Evolutionary conservation across 2,797 vertebrate genomes (phyloP), one percentile per base, ranked within the genome.

Genomic region (Sebastes baramenuke): DNA sequence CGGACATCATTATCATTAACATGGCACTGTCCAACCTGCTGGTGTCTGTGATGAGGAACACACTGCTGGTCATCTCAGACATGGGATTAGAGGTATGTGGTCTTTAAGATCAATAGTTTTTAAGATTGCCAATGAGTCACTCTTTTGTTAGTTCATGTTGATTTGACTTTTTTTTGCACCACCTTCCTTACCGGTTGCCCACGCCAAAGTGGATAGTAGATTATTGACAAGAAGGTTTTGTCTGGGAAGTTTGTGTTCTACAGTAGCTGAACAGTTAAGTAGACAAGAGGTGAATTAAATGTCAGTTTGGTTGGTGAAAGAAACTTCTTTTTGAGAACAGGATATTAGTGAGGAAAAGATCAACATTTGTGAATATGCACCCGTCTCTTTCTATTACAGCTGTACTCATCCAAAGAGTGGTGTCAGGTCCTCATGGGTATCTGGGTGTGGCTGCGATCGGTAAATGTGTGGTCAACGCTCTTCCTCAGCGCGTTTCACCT

Each of bases 361-460:
- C 14, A 4, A 62, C 5, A 67, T 79, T 20, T 72, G 4, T 82
- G 56, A 72, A 58, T 55, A 56, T 18, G 24, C 42, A 42, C 8
- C 11, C 0, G 8, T 67, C 25, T 75, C n/a, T 69, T 29, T 75
- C 20, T 69, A 56, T 66, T n/a, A 36, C 77, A 93, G 92, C 79
- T 96, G n/a, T 94, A 88, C 79, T 90, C 89, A 4, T 94, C 92
- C 62, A 93, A 77, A 67, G 75, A 77, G 22, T 95, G 92, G 92
- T 97, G 96, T 78, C 94, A 90, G 66, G 24, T 96, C 16, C 92
- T 97, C 79, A 97, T 97, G 96, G 95, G 94, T 3, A 13, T 96
- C 34, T 97, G 96, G 96, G 95, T 97, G 84, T 96, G 96, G 95
- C 77, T 97, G 59, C 95, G 96, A 30, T 94, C 96, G 0, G 96